Conservation (phyloP, 1,140 invertebrate genomes). For the Oreohelix idahoensis region DNA sequence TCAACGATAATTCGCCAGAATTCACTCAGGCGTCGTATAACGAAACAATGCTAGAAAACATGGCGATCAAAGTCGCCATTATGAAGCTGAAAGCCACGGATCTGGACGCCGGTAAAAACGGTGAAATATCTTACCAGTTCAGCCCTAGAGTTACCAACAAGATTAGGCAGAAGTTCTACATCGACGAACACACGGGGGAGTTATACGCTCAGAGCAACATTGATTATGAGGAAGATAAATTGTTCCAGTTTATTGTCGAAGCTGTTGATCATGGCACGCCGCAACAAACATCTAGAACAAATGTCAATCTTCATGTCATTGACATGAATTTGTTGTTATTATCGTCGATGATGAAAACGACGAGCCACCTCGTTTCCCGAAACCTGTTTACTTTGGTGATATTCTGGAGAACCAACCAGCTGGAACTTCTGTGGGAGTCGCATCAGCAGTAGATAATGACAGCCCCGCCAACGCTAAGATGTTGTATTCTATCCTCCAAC, state of each 20-base stretch:
- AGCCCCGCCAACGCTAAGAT: slow-evolving; percentile 18
- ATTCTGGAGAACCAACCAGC: slow-evolving; percentile 47
- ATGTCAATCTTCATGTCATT: slow-evolving; percentile 57
- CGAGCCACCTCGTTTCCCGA: slow-evolving; percentile 43
- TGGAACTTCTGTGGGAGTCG: slow-evolving; percentile 43
- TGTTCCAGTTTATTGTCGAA: slow-evolving; percentile 58
- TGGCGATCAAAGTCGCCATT: slow-evolving; percentile 46
- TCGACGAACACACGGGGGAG: slow-evolving; percentile 75
- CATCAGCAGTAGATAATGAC: slow-evolving; percentile 43
- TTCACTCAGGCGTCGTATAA: slow-evolving; percentile 58
- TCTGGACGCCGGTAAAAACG: slow-evolving; percentile 65
- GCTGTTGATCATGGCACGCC: slow-evolving; percentile 58
- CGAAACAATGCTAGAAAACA: slow-evolving; percentile 81
- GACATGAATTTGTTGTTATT: slow-evolving; percentile 56
- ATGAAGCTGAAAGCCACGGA: slow-evolving; percentile 59
- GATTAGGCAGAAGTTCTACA: slow-evolving; percentile 86
- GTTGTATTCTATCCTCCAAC: slow-evolving; percentile 30
- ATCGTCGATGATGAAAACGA: slow-evolving; percentile 50
- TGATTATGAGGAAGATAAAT: slow-evolving; percentile 81
- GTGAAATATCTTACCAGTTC: slow-evolving; percentile 79
- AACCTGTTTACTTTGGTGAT: slow-evolving; percentile 38
- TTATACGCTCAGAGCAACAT: slow-evolving; percentile 75
- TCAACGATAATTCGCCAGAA: slow-evolving; percentile 74
- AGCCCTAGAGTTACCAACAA: slow-evolving; percentile 89
- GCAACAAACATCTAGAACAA: slow-evolving; percentile 40